Conservation (phyloP, 2,888 invertebrate species). For the Zygaena filipendulae region DNA sequence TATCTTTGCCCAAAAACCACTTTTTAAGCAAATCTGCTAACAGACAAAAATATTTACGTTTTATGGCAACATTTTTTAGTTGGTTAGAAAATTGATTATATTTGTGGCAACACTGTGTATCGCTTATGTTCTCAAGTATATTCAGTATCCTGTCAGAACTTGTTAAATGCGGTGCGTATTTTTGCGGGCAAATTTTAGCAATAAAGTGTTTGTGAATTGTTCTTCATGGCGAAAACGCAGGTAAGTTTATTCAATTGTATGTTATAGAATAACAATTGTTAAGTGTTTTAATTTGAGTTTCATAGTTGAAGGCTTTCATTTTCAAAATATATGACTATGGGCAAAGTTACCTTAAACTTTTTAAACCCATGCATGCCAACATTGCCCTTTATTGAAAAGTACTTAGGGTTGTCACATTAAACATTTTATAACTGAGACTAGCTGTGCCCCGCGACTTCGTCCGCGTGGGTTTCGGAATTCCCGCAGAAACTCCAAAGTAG, state of each 20-base stretch:
- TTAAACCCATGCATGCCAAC: neutral
- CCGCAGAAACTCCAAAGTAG: too few species aligned
- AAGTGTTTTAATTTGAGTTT: constrained; percentile 1
- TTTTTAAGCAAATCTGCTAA: neutral
- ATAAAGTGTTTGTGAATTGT: constrained; percentile 1
- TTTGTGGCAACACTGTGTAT: neutral
- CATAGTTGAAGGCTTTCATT: neutral
- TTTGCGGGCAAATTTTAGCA: constrained; percentile 1
- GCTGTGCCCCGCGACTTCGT: too few species aligned
- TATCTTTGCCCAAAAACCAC: neutral
- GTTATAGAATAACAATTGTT: neutral
- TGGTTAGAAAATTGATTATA: neutral
- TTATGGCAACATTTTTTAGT: neutral
- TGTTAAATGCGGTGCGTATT: neutral
- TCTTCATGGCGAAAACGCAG: constrained; percentile 5
- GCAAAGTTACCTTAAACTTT: neutral
- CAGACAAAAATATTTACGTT: neutral
- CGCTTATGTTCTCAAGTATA: neutral
- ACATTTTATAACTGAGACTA: neutral
- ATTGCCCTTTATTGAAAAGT: constrained; percentile 6
- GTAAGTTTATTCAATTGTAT: constrained; percentile 2
- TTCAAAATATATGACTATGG: neutral
- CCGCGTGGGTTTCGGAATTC: too few species aligned
- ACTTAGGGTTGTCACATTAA: constrained; percentile 5
- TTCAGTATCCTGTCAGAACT: neutral